Percentiles rank a stretch among this genome's conserved stretches.
phyloP scores from a whole-genome alignment of 2,113 vertebrate species.

The Xenus cinereus region DNA sequence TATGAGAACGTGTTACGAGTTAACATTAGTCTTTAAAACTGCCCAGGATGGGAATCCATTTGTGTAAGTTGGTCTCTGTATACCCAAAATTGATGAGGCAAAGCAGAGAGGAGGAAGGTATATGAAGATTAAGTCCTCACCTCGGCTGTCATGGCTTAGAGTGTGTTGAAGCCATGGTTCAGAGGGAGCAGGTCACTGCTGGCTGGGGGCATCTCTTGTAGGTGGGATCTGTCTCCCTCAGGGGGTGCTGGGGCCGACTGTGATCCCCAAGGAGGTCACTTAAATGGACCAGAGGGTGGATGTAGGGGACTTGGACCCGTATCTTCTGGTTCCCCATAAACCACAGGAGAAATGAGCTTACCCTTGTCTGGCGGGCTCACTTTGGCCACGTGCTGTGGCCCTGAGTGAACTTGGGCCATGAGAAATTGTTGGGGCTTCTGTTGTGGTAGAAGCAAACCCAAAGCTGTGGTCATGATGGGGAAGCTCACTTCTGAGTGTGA shows the following conservation, averaged over 20 bases:
- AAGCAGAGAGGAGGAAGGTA: not conserved
- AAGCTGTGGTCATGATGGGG: not conserved
- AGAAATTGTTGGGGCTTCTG: not conserved
- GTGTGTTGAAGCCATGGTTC: not conserved
- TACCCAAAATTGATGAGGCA: not conserved
- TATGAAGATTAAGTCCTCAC: not conserved
- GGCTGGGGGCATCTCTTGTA: not conserved
- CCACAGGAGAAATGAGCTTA: not conserved
- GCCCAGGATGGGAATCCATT: not conserved
- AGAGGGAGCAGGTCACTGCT: not conserved
- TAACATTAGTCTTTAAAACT: not conserved
- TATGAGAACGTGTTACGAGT: not conserved
- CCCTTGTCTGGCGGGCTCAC: not conserved
- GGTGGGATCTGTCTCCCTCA: not conserved
- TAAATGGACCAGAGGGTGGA: not conserved
- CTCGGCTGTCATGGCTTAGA: not conserved
- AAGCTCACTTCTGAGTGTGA: not conserved
- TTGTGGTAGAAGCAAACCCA: not conserved
- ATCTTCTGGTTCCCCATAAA: not conserved
- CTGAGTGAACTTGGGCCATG: not conserved
- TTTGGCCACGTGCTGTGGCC: not conserved
- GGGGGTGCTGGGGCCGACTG: not conserved
- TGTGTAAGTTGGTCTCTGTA: not conserved
- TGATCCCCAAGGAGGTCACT: not conserved
- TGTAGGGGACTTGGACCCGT: not conserved